Conservation (phyloP, 1,140 invertebrate species). For the Cherax destructor region DNA sequence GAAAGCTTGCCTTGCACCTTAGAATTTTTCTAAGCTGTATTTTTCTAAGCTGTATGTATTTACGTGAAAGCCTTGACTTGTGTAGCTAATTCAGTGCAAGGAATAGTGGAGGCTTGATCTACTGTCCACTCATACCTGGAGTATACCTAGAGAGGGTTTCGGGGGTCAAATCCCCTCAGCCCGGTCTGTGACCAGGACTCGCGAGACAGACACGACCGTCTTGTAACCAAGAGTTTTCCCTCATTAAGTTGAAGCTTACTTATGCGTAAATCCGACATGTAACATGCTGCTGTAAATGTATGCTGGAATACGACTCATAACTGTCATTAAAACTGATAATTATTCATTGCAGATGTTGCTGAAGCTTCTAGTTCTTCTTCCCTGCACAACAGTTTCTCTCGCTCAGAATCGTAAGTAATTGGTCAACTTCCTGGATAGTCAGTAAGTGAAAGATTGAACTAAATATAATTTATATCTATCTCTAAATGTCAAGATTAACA, state of each 20-base stretch:
- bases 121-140: no score
- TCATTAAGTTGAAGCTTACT: background rate
- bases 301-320: background rate
- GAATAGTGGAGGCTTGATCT: no score
- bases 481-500: background rate
- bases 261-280: background rate
- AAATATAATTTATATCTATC: background rate
- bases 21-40: no score
- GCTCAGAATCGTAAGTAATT: conserved; percentile 13
- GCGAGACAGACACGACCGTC: background rate
- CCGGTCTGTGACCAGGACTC: background rate
- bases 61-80: no score
- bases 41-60: no score
- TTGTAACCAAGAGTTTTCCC: background rate
- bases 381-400: background rate
- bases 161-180: background rate
- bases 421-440: background rate
- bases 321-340: background rate
- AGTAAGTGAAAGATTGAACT: no score
- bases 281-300: background rate
- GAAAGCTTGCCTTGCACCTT: no score
- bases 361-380: background rate
- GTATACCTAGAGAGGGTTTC: no score
- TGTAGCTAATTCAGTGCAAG: no score
- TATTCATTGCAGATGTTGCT: background rate